These are phyloP conservation scores for Stegodyphus mimosarum DNA, from an alignment of 1,140 invertebrate species.

Conservation along the genomic window DNA sequence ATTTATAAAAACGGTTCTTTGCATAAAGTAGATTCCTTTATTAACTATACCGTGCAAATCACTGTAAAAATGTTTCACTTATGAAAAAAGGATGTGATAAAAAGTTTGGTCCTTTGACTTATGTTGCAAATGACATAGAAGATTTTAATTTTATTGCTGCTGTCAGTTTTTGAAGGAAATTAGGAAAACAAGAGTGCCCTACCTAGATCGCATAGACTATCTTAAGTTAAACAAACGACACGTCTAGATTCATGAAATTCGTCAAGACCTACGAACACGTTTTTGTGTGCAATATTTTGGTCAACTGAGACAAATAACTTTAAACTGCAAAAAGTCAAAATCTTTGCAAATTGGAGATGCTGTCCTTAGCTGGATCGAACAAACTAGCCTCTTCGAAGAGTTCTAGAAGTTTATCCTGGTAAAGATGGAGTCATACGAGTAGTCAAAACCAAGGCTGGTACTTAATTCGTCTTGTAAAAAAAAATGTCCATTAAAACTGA, in stretches of 20 bases:
- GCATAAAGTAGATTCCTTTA: too few species aligned
- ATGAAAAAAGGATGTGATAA: too few species aligned
- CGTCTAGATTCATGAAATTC: background rate
- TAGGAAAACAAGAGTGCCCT: background rate
- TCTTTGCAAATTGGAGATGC: background rate
- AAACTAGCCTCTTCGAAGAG: background rate
- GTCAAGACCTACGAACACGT: background rate
- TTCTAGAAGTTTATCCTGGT: background rate
- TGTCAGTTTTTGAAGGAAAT: slow-evolving; percentile 52
- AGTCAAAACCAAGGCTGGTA: background rate
- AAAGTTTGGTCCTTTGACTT: slow-evolving; percentile 50
- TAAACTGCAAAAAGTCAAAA: background rate
- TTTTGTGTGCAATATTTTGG: background rate
- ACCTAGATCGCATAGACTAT: background rate
- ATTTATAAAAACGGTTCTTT: too few species aligned
- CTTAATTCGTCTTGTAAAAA: background rate
- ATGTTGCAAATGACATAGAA: slow-evolving; percentile 19
- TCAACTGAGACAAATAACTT: background rate
- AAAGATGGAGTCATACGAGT: background rate
- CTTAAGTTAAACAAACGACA: background rate
- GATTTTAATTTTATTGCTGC: slow-evolving; percentile 60
- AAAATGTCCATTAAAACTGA: slow-evolving; percentile 10
- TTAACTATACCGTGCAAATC: too few species aligned
- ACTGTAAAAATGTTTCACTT: too few species aligned
- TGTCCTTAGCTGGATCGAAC: background rate